Evolutionary conservation across 2,113 vertebrate genomes (phyloP), one percentile per base, ranked within the genome.

Genomic region (Osmerus eperlanus): DNA sequence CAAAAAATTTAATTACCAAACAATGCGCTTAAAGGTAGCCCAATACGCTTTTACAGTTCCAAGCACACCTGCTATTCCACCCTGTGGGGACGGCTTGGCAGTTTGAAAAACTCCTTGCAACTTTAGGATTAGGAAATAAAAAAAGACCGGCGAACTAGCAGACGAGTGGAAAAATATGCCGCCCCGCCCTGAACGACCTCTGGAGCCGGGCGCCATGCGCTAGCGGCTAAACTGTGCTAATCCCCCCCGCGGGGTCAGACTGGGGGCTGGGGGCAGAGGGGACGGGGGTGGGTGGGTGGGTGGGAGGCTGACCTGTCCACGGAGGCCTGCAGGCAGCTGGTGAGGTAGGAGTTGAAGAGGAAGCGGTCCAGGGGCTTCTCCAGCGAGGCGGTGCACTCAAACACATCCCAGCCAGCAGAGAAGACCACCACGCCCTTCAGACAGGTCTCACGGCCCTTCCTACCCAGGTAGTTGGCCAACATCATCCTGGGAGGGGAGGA

Each of bases 331-430:
- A 99, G 94, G 89, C 97, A 97, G 87, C 94, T 96, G 77, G 96
- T 99, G 93, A 99, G 92, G 87, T 99, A 99, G 87, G 97, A 98
- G 92, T 99, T 99, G 91, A 99, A 99, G 80, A 99, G 94, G 88
- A 98, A 93, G 86, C 96, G 96, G 84, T 99, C 97, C 64, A 99
- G 90, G 58, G 96, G 95, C 86, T 97, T 98, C 86, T 99, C 97
- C 90, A 99, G 83, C 9, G 95, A 97, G 53, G 93, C 93, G 0
- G 95, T 92, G 90, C 95, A 98, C 83, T 97, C 95, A 81, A 99
- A 99, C 61, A 94, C 96, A 86, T 99, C 96, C 97, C 96, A 99
- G 85, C 97, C 96, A 8, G 95, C 95, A 60, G 96, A 98, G 89
- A 99, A 99, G 66, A 97, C 94, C 60, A 94, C 95, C 11, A 95